phyloP scores from a whole-genome alignment of 2,888 invertebrate species.

The Eucera pruinosa region DNA sequence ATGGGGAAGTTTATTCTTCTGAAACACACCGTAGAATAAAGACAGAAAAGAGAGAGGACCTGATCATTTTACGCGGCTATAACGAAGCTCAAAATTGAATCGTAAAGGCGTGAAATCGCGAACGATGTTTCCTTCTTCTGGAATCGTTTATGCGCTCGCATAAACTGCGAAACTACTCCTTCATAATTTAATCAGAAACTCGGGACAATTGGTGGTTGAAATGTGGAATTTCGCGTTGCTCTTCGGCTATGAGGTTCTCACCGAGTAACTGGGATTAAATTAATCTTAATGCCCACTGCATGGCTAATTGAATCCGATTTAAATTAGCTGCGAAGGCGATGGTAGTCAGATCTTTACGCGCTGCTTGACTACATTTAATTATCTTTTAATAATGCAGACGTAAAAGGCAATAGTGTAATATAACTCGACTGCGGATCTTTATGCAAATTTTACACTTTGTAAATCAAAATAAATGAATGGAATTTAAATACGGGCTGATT shows the following conservation, averaged over 20 bases:
- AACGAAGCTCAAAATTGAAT: slow-evolving; percentile 8
- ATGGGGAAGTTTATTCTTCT: background rate
- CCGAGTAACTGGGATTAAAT: background rate
- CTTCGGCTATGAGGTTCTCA: background rate
- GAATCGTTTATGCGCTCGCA: slow-evolving; percentile 7
- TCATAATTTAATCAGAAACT: slow-evolving; percentile 12
- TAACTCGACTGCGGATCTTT: too few species aligned
- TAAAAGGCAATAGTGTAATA: background rate
- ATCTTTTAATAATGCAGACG: background rate
- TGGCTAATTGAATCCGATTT: slow-evolving; percentile 7
- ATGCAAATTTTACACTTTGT: too few species aligned
- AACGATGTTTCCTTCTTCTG: background rate
- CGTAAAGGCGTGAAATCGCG: background rate
- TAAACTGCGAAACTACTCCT: background rate
- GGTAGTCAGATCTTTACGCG: background rate
- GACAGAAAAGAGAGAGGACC: background rate
- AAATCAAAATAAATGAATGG: too few species aligned
- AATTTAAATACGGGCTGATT: too few species aligned
- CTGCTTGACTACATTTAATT: background rate
- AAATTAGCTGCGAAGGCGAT: background rate
- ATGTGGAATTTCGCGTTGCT: background rate
- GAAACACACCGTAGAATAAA: background rate
- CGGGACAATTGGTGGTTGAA: background rate
- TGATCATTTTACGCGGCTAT: slow-evolving; percentile 1
- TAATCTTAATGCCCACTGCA: background rate